phyloP scores from a whole-genome alignment of 2,113 vertebrate genomes.

The Cavia porcellus region DNA sequence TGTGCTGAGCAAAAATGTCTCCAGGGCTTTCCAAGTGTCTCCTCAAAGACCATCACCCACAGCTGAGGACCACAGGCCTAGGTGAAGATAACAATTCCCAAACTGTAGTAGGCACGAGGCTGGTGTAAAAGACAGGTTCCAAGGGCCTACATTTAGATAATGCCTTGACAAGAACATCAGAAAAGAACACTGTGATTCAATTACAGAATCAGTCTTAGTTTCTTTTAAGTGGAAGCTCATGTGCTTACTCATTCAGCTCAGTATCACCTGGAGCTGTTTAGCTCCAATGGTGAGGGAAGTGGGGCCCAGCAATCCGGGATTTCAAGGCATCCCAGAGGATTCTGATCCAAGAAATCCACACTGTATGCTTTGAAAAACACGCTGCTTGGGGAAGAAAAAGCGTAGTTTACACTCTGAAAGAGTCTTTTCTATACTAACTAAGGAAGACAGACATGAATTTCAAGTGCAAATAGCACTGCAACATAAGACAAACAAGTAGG shows the following conservation, averaged over 20 bases:
- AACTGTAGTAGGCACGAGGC: not conserved
- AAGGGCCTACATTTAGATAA: not conserved
- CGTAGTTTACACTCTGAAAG: not conserved
- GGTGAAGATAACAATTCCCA: not conserved
- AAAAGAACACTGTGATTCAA: not conserved
- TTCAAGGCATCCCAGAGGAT: not conserved
- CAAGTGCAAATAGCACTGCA: not conserved
- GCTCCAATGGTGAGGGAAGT: not conserved
- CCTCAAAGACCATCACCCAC: not conserved
- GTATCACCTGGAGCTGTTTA: not conserved
- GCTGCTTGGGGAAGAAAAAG: not conserved
- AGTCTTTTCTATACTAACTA: not conserved
- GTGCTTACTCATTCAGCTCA: not conserved
- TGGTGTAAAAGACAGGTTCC: not conserved
- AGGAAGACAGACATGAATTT: not conserved
- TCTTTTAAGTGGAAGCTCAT: not conserved
- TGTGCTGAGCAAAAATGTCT: not conserved
- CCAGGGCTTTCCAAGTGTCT: not conserved
- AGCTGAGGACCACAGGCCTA: not conserved
- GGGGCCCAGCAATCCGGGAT: not conserved
- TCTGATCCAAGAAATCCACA: not conserved
- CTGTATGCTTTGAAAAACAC: not conserved
- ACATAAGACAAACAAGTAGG: not conserved
- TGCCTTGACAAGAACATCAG: not conserved
- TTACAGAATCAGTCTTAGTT: not conserved